Conservation (phyloP, 2,797 vertebrate species). For the Loriculus beryllinus region DNA sequence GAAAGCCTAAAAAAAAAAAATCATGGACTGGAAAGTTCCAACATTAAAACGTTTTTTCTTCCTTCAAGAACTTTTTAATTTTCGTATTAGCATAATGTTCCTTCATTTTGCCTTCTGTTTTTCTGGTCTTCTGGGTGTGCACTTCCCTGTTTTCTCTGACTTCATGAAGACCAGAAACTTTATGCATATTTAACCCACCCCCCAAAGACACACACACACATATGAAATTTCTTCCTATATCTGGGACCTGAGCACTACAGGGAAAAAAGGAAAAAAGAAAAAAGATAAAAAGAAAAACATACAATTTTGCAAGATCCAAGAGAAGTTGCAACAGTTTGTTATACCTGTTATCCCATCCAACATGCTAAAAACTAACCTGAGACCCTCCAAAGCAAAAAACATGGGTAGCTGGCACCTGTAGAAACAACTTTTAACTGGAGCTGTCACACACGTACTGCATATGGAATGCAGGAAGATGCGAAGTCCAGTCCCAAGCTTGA, state of each 20-base stretch:
- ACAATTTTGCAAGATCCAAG: background rate
- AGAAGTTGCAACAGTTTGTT: background rate
- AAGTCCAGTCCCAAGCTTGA: background rate
- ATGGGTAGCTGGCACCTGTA: background rate
- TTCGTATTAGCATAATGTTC: background rate
- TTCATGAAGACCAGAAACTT: background rate
- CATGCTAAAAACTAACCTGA: background rate
- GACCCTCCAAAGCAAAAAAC: background rate
- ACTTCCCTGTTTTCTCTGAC: background rate
- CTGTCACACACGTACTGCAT: fast-evolving
- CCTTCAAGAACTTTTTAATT: background rate
- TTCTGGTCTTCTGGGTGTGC: background rate
- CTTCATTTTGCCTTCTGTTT: background rate
- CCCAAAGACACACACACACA: background rate
- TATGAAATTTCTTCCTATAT: background rate
- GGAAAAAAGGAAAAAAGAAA: background rate
- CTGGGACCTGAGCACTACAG: background rate
- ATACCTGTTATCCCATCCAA: background rate
- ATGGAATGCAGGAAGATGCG: background rate
- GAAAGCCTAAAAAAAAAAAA: background rate
- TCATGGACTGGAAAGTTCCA: background rate
- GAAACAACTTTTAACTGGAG: background rate
- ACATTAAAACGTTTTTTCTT: background rate
- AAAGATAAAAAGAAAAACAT: background rate
- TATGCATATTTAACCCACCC: background rate